Evolutionary conservation across 1,140 invertebrate genomes (phyloP).

Genomic region (Diorhabda elongata): DNA sequence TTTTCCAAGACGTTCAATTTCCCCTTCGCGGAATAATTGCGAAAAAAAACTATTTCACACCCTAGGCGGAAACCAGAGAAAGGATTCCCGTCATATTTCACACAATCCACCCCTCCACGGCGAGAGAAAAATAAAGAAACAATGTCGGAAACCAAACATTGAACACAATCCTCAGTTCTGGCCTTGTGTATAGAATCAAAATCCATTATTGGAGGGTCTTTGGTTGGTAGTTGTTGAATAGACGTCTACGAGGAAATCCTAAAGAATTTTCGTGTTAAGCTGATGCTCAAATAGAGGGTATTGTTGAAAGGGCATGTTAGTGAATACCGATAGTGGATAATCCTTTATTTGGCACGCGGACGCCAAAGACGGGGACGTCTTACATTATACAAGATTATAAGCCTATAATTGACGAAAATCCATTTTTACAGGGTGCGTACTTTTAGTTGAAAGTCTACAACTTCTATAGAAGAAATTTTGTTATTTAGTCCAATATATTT

Average conservation of each 20-base stretch:
- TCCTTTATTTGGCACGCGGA: constrained; percentile 28
- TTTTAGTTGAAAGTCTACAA: too few species aligned
- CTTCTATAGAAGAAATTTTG: too few species aligned
- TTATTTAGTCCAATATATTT: too few species aligned
- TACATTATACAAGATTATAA: neutral
- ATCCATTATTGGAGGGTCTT: constrained; percentile 39
- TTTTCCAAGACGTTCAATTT: neutral
- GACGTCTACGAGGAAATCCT: constrained; percentile 22
- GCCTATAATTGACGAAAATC: neutral
- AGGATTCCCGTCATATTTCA: constrained; percentile 14
- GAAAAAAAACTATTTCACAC: constrained; percentile 15
- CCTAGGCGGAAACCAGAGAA: neutral
- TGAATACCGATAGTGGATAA: constrained; percentile 45
- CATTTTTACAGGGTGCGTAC: neutral
- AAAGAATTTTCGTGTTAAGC: constrained; percentile 37
- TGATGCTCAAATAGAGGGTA: constrained; percentile 36
- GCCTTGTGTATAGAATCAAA: constrained; percentile 45
- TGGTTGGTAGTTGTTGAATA: constrained; percentile 24
- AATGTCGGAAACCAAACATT: constrained; percentile 35
- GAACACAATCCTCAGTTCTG: constrained; percentile 32
- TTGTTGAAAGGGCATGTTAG: constrained; percentile 37
- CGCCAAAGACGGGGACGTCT: constrained; percentile 4
- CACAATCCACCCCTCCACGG: constrained; percentile 23
- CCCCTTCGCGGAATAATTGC: constrained; percentile 14
- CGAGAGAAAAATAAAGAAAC: constrained; percentile 31